Conservation (phyloP, 2,888 invertebrate species). For the Leptodirus hochenwartii region DNA sequence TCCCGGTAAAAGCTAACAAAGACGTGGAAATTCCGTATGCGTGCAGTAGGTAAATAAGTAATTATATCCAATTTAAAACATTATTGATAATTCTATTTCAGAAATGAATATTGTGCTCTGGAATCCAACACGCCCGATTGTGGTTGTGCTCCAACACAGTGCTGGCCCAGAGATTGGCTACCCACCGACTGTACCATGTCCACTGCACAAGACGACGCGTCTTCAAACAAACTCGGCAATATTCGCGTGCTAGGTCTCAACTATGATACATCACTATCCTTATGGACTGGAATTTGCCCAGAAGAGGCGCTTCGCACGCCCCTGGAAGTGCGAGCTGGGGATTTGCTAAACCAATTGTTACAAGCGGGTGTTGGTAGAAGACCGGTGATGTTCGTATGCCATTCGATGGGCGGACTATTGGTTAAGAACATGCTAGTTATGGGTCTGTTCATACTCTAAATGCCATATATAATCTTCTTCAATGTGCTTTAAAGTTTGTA, state of each 20-base stretch:
- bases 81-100: neutral
- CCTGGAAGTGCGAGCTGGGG: conserved; percentile 45
- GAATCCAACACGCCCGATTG: conserved; percentile 1
- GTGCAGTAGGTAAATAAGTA: conserved; percentile 5
- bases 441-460: conserved; percentile 23
- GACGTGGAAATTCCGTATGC: conserved; percentile 27
- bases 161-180: conserved; percentile 94
- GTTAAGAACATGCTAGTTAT: conserved; percentile 70
- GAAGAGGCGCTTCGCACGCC: conserved; percentile 33
- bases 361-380: conserved; percentile 63
- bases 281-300: conserved; percentile 61
- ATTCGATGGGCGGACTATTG: conserved; percentile 91
- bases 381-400: conserved; percentile 80
- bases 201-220: no score
- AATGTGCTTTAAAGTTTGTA: no score
- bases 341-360: conserved; percentile 45
- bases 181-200: conserved; percentile 61
- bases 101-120: neutral
- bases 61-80: conserved; percentile 5
- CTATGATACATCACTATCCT: conserved; percentile 68
- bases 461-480: no score
- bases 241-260: conserved; percentile 71
- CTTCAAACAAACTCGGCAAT: no score
- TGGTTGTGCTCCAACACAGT: conserved; percentile 40
- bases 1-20: conserved; percentile 36